A percentile compares a stretch with the other conserved stretches of the same genome.
Conservation (phyloP, 2,113 vertebrate species). For the Scomber scombrus region DNA sequence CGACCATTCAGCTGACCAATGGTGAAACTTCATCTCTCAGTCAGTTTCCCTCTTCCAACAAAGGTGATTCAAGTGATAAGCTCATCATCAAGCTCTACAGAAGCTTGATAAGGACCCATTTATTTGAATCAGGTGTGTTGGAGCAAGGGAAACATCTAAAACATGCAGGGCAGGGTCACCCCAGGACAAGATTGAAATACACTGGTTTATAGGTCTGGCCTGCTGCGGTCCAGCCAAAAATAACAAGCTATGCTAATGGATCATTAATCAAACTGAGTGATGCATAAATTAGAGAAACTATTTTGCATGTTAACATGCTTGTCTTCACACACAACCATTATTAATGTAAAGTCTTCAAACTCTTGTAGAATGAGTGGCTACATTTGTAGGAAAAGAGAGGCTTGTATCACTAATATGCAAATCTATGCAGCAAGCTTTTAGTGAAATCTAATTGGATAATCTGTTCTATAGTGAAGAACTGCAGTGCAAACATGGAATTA, state of each 20-base stretch:
- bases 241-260: slow-evolving; percentile 52
- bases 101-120: too few species aligned
- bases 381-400: slow-evolving; percentile 8
- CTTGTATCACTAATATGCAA: slow-evolving; percentile 51
- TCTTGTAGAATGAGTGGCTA: neutral
- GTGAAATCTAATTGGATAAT: slow-evolving; percentile 49
- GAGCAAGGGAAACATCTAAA: too few species aligned
- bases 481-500: slow-evolving; percentile 6
- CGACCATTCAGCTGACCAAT: too few species aligned
- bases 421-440: slow-evolving; percentile 51
- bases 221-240: neutral
- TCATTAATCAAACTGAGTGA: slow-evolving; percentile 46
- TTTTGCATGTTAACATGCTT: slow-evolving; percentile 29
- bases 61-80: too few species aligned
- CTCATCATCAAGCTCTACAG: too few species aligned
- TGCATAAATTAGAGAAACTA: slow-evolving; percentile 28
- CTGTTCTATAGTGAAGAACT: neutral
- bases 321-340: slow-evolving; percentile 25
- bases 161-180: too few species aligned
- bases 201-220: too few species aligned
- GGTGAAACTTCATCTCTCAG: too few species aligned
- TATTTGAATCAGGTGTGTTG: too few species aligned
- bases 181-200: too few species aligned
- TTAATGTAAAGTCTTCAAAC: slow-evolving; percentile 28
- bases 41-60: too few species aligned